Evolutionary conservation across 2,113 vertebrate genomes (phyloP), one percentile per base, ranked within the genome.

Genomic region (Pseudopipra pipra): DNA sequence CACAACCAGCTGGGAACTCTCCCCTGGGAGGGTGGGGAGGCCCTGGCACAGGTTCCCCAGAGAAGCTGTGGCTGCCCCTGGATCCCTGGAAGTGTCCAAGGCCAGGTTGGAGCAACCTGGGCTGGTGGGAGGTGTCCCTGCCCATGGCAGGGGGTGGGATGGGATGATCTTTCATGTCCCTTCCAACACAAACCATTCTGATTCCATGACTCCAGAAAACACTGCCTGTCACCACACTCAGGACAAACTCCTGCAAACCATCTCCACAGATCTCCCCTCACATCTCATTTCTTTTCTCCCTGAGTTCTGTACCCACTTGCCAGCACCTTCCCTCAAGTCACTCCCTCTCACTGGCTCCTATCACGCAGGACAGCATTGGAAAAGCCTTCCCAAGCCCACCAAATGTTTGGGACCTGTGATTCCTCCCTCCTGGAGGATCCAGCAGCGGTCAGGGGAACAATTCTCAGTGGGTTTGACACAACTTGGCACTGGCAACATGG

Each of bases 391-490:
- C 43, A 46, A 21, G 4, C 33, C 6, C 43, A 22, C 0, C 21
- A 52, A 22, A 27, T 4, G 1, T 7, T 20, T 1, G 7, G 41
- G 62, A 72, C 9, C 14, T 41, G 71, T 0, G 12, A 41, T 21
- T 25, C 6, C 67, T 61, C 80, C 63, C 27, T 55, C 35, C 44
- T 43, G 27, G 61, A 28, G 27, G 61, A 28, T 30, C 49, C 73
- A 39, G 51, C 4, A 61, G 75, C 78, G 5, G 2, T 1, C 63
- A 21, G 28, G 9, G 47, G 4, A 14, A 25, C 73, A 52, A 12
- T 14, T 8, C 27, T 12, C 46, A 14, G 9, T 3, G 70, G 8
- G 6, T 78, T 71, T 95, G 30, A 74, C 77, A 44, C 87, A 37
- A 1, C 21, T 7, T 33, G 72, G 89, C 12, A 6, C 1, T 8